Evolutionary conservation across 2,113 vertebrate species (phyloP).

Genomic region (Glaucidium brasilianum): DNA sequence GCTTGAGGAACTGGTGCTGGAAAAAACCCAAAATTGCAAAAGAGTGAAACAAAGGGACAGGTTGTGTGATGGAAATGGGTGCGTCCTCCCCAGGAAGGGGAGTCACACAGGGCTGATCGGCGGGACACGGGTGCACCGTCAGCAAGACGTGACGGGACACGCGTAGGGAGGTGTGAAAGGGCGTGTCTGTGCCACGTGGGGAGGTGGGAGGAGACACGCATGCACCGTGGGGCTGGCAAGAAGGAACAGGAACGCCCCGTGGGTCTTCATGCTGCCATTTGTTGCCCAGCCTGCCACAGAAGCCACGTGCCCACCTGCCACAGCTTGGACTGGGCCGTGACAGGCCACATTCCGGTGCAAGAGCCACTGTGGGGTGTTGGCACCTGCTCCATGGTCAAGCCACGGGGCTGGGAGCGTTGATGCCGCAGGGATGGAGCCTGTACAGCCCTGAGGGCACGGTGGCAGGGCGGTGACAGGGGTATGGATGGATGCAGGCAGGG

Average conservation of each 20-base stretch:
- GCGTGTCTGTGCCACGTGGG: rapidly evolving
- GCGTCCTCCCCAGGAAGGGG: rapidly evolving
- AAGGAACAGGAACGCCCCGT: rapidly evolving
- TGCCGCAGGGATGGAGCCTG: rapidly evolving
- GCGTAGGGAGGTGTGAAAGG: rapidly evolving
- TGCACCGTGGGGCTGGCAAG: rapidly evolving
- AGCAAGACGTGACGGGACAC: rapidly evolving
- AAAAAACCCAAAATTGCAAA: neutral
- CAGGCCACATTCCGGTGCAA: neutral
- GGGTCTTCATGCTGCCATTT: neutral
- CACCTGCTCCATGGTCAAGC: rapidly evolving
- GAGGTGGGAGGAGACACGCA: rapidly evolving
- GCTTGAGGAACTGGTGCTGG: rapidly evolving
- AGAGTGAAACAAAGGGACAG: neutral
- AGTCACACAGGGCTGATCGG: neutral
- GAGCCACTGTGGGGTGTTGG: neutral
- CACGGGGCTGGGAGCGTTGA: rapidly evolving
- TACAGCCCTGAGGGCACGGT: rapidly evolving
- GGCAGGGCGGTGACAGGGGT: rapidly evolving
- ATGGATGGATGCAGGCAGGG: neutral
- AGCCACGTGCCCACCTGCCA: rapidly evolving
- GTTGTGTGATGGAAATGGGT: rapidly evolving
- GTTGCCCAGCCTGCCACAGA: neutral
- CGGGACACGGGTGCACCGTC: rapidly evolving
- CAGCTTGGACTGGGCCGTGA: too few species aligned